Conservation (phyloP, 2,113 vertebrate genomes). For the Orientallactaga bullata region DNA sequence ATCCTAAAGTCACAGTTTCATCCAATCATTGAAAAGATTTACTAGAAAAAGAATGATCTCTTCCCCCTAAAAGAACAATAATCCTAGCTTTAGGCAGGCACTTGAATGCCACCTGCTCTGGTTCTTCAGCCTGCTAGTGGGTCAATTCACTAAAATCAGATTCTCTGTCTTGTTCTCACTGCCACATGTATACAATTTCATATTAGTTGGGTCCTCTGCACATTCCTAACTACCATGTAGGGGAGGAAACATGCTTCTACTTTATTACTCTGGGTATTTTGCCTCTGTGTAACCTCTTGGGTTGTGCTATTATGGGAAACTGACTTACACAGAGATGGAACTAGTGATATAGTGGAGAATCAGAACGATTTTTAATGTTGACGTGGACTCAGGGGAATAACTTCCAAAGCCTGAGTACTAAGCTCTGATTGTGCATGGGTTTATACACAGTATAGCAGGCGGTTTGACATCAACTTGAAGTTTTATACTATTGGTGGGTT, state of each 20-base stretch:
- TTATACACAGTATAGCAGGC: too few relatives aligned
- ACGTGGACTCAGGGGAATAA: too few relatives aligned
- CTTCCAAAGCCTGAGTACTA: too few relatives aligned
- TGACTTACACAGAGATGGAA: too few relatives aligned
- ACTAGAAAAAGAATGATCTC: not conserved
- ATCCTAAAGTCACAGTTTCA: not conserved
- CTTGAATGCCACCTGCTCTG: not conserved
- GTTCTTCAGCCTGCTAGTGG: not conserved
- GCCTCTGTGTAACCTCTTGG: constrained; percentile 22
- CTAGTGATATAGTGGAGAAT: too few relatives aligned
- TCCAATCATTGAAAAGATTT: not conserved
- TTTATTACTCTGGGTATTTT: constrained; percentile 46
- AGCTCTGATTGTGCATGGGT: too few relatives aligned
- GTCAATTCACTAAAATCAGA: not conserved
- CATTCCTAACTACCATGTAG: not conserved
- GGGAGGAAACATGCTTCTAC: not conserved
- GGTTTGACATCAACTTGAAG: too few relatives aligned
- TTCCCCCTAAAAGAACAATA: not conserved
- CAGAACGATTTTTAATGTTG: too few relatives aligned
- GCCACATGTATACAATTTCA: not conserved
- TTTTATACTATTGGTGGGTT: too few relatives aligned
- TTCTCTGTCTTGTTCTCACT: not conserved
- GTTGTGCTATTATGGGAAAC: not conserved
- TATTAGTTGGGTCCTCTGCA: constrained; percentile 18
- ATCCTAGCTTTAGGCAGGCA: not conserved